phyloP scores from a whole-genome alignment of 2,797 vertebrate species.

The Intellagama lesueurii region DNA sequence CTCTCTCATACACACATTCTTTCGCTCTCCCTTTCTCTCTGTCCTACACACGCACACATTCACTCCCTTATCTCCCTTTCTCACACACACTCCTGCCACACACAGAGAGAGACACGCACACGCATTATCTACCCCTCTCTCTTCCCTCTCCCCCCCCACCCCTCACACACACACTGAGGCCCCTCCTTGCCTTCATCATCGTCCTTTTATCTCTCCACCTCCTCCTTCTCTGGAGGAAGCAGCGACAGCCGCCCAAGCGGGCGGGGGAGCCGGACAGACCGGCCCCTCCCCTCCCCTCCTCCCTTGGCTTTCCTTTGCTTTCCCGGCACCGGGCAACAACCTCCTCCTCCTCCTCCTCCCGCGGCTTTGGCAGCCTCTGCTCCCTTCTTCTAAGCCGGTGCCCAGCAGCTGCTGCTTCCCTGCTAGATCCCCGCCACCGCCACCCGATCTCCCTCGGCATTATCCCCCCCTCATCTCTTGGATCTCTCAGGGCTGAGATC shows the following conservation, averaged over 20 bases:
- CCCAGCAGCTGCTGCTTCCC: not conserved
- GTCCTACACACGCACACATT: not conserved
- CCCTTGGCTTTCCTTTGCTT: not conserved
- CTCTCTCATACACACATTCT: not conserved
- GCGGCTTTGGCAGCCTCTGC: not conserved
- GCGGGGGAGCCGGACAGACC: slow-evolving; percentile 9
- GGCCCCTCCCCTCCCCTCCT: not conserved
- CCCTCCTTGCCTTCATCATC: not conserved
- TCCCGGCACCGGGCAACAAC: slow-evolving; percentile 1
- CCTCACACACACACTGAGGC: not conserved
- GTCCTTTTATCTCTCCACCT: not conserved
- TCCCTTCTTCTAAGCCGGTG: not conserved
- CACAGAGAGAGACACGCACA: no score
- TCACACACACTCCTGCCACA: not conserved
- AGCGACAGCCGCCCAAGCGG: slow-evolving; percentile 23
- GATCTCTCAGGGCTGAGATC: not conserved
- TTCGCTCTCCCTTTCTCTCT: not conserved
- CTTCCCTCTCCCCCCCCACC: not conserved
- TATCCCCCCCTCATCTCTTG: not conserved
- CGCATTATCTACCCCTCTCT: not conserved
- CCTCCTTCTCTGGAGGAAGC: slow-evolving; percentile 19
- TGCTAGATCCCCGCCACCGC: not conserved
- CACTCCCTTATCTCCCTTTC: not conserved
- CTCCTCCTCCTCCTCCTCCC: not conserved
- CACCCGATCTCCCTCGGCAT: not conserved